phyloP scores from a whole-genome alignment of 2,113 vertebrate genomes.

The Leptosomus discolor region DNA sequence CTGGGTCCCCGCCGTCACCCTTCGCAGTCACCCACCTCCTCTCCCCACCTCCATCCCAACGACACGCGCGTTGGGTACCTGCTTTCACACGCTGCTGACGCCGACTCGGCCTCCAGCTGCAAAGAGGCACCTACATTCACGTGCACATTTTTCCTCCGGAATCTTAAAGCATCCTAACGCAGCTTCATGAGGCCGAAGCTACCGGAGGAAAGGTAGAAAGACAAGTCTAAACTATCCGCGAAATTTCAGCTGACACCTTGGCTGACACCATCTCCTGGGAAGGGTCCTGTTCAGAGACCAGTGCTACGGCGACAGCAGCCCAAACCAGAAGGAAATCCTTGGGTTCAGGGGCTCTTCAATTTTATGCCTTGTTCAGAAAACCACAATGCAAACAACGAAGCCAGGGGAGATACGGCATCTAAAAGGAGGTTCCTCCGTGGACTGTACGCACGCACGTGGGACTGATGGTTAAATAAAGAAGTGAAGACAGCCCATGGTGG shows the following conservation, averaged over 20 bases:
- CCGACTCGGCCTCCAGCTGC: background rate
- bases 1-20: background rate
- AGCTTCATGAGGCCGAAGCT: background rate
- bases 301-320: background rate
- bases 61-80: accelerated
- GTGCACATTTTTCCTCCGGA: background rate
- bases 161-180: background rate
- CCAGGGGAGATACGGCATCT: accelerated
- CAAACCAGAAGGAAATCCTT: background rate
- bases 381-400: background rate
- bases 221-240: background rate
- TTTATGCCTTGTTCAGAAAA: background rate
- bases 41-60: background rate
- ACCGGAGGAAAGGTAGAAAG: background rate
- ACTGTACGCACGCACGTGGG: accelerated
- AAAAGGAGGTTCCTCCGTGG: background rate
- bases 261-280: background rate
- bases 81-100: background rate
- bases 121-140: background rate
- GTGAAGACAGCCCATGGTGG: accelerated
- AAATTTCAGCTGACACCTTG: background rate
- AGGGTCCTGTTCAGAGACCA: background rate
- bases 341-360: background rate
- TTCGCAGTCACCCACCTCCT: background rate
- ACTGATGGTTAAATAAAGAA: background rate